Conservation (phyloP, 2,888 invertebrate genomes). For the Papilio protenor region DNA sequence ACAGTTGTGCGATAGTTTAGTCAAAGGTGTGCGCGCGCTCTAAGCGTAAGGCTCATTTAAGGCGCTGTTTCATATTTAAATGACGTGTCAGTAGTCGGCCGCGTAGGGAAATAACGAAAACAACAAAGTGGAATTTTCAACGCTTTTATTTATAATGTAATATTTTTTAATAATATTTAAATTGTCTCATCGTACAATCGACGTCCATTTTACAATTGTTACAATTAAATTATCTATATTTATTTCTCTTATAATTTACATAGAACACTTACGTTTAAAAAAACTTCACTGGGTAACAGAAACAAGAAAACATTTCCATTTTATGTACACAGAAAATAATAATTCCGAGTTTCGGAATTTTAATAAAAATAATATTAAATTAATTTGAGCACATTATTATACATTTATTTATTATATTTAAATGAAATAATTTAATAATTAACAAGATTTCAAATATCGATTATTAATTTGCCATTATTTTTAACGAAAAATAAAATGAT, state of each 20-base stretch:
- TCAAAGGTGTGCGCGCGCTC: no score
- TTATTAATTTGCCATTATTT: not conserved
- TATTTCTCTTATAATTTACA: slow-evolving; percentile 56
- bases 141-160: slow-evolving; percentile 64
- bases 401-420: slow-evolving; percentile 29
- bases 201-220: slow-evolving; percentile 60
- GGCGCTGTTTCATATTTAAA: no score
- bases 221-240: slow-evolving; percentile 58
- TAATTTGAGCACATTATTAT: slow-evolving; percentile 36
- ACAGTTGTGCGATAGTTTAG: no score
- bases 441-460: not conserved
- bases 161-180: slow-evolving; percentile 59
- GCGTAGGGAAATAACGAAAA: slow-evolving; percentile 46
- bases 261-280: slow-evolving; percentile 47
- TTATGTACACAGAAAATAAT: not conserved
- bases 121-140: slow-evolving; percentile 54
- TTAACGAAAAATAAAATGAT: not conserved
- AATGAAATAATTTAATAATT: slow-evolving; percentile 1
- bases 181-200: slow-evolving; percentile 52
- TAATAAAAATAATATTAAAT: slow-evolving; percentile 17
- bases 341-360: slow-evolving; percentile 19
- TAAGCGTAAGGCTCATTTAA: no score
- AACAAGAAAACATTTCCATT: slow-evolving; percentile 2
- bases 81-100: not conserved
- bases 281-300: slow-evolving; percentile 36